Conservation (phyloP, 64 coral and sea anemone genomes). For the Dendrophyllia cribrosa region DNA sequence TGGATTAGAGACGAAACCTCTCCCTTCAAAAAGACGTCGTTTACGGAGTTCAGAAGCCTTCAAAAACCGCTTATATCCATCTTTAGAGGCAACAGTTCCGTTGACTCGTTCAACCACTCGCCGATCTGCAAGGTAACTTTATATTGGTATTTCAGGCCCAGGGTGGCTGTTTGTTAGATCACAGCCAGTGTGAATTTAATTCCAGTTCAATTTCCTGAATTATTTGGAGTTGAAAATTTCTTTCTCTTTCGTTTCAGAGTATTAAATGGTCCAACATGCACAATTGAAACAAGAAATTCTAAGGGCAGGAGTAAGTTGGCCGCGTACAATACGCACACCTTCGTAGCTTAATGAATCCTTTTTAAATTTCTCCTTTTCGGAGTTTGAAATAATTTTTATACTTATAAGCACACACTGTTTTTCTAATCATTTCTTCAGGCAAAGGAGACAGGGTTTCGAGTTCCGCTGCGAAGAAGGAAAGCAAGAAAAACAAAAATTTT, state of each 20-base stretch:
- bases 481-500: slow-evolving; percentile 3
- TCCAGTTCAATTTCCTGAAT: not conserved
- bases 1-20: slow-evolving; percentile 30
- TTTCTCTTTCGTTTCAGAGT: not conserved
- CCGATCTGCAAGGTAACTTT: slow-evolving; percentile 13
- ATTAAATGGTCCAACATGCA: not conserved
- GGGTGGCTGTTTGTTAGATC: not conserved
- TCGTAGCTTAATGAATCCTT: not conserved
- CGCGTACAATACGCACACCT: not conserved
- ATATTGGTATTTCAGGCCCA: not conserved
- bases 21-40: slow-evolving; percentile 44
- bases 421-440: not conserved
- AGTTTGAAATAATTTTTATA: not conserved
- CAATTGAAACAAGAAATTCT: slow-evolving; percentile 27
- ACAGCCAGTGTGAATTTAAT: not conserved
- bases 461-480: not conserved
- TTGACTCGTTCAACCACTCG: slow-evolving; percentile 31
- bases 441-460: not conserved
- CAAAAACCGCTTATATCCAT: not conserved
- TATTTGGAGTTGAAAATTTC: not conserved
- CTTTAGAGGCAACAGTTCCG: not conserved
- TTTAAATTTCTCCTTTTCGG: not conserved
- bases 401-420: not conserved
- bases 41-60: slow-evolving; percentile 26
- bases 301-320: not conserved